Evolutionary conservation across 2,797 vertebrate genomes (phyloP), one percentile per base, ranked within the genome.

Genomic region (Enteromius trimaculatus): DNA sequence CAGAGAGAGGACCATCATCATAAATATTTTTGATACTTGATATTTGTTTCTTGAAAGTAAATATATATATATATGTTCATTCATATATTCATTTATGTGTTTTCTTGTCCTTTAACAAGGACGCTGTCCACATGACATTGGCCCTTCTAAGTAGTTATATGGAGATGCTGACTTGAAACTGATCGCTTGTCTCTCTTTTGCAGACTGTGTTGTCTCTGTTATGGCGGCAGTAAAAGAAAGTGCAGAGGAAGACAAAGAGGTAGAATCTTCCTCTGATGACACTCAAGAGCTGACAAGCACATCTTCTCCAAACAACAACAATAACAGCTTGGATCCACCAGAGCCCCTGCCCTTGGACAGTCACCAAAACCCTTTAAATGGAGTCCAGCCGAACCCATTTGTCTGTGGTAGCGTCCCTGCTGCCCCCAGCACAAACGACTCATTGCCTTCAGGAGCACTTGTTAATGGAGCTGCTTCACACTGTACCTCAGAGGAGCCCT

Each of bases 381-480:
- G 96, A 96, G 95, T 96, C 95, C 97, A 97, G 95, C 91, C 94
- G 93, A 94, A 96, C 94, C 93, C 96, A 87, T 96, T 97, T 96
- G 93, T 97, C 94, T 95, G 94, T 93, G 93, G 95, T 94, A 93
- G 96, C 94, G 94, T 96, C 96, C 96, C 97, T 90, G 92, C 95
- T 96, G 95, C 95, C 96, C 94, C 95, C 94, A 94, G 92, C 86
- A 95, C 96, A 95, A 95, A 93, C 93, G 93, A 95, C 93, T 94
- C 94, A 92, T 96, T 96, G 92, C 95, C 96, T 95, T 95, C 95
- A 95, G 96, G 94, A 96, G 93, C 95, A 95, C 94, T 95, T 96
- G 95, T 96, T 96, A 99, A 98, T 96, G 97, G 97, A 96, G 96
- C 97, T 96, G 96, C 94, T 97, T 97, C 96, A 96, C 96, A 97